Base-by-base conservation (phyloP, 2,113 vertebrate species). In the Heteronetta atricapilla region DNA sequence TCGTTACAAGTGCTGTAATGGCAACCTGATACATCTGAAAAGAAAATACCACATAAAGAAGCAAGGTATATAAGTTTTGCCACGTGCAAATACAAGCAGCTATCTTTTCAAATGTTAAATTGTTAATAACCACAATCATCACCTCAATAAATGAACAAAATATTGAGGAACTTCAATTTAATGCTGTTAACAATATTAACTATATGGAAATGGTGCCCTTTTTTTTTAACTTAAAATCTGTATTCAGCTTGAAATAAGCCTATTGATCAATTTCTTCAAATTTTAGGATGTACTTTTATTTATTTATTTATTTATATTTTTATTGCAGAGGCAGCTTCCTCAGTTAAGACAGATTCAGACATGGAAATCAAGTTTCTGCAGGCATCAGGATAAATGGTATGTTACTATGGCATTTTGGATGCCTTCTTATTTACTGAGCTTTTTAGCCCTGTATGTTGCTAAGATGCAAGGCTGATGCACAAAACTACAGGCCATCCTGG, bases 321-420 rank as follows among this genome's bases (percentile, higher is more conserved):
- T 13, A 64, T 81, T 94, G 62, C 89, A 90, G 93, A 82, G 73
- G 73, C 92, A 93, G 82, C 48, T 91, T 93, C 78, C 67, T 68
- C 21, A 66, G 67, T 64, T 64, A 40, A 81, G 40, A 78, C 38
- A 82, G 68, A 89, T 92, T 77, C 93, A 94, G 92, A 92, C 48
- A 53, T 85, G 94, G 87, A 96, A 91, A 90, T 91, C 87, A 92
- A 82, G 83, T 88, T 93, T 86, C 77, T 95, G 83, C 58, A 83
- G 59, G 69, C 88, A 83, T 76, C 31, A 13, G 89, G 90, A 92
- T 89, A 88, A 91, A 86, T 62, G 80, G 55, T 73, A 69, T 77
- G 96, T 96, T 95, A 86, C 94, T 94, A 88, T 93, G 91, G 95
- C 92, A 75, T 93, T 95, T 91, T 90, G 90, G 86, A 94, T 46